These are phyloP conservation scores for Hyposoter dolosus DNA, from an alignment of 2,888 invertebrate genomes.

Conservation along the genomic window DNA sequence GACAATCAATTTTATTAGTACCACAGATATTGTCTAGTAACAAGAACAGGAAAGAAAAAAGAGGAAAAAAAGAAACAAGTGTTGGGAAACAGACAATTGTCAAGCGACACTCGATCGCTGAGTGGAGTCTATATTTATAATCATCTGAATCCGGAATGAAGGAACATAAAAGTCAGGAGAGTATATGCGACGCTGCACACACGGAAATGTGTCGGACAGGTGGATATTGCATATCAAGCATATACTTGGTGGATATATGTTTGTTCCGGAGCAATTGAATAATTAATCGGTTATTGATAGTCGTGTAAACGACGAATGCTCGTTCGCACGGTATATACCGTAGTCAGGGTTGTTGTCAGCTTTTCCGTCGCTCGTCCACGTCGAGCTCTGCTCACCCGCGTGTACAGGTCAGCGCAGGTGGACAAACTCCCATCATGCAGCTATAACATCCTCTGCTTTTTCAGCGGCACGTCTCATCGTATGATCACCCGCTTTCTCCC, in stretches of 20 bases:
- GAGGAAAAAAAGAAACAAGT: conserved; percentile 13
- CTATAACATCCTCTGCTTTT: conserved; percentile 28
- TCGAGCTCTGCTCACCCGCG: conserved; percentile 25
- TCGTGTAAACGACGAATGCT: conserved; percentile 65
- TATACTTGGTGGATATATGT: conserved; percentile 49
- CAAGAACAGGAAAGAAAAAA: neutral
- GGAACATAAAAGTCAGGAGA: conserved; percentile 20
- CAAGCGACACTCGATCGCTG: conserved; percentile 15
- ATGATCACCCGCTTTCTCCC: conserved; percentile 51
- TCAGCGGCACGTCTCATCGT: neutral
- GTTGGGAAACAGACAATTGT: conserved; percentile 44
- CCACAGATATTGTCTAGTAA: neutral
- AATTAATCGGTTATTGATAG: conserved; percentile 65
- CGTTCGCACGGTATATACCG: conserved; percentile 50
- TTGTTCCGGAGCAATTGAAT: conserved; percentile 53
- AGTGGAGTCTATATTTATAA: conserved; percentile 24
- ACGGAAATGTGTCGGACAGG: neutral
- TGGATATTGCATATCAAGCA: conserved; percentile 17
- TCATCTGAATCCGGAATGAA: conserved; percentile 3
- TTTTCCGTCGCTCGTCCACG: conserved; percentile 3
- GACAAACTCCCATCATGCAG: conserved; percentile 75
- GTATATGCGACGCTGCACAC: neutral
- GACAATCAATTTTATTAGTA: neutral
- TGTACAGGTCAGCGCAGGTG: conserved; percentile 75
- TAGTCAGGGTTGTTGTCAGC: conserved; percentile 22